phyloP scores from a whole-genome alignment of 1,140 invertebrate species.

The Archivesica marissinica region DNA sequence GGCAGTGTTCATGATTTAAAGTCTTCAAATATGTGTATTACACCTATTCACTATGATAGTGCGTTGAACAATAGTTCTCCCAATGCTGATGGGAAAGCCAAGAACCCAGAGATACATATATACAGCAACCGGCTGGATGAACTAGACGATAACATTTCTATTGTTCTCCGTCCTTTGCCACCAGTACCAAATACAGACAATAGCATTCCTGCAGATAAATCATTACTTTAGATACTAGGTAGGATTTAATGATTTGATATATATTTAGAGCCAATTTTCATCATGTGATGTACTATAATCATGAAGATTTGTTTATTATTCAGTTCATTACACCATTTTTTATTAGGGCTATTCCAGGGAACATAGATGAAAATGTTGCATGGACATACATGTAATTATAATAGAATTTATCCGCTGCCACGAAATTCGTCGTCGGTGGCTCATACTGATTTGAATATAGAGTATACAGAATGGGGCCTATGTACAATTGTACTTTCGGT shows the following conservation, averaged over 20 bases:
- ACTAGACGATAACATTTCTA: constrained; percentile 17
- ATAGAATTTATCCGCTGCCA: no score
- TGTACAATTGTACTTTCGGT: no score
- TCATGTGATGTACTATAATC: no score
- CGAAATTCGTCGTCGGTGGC: no score
- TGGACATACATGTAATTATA: no score
- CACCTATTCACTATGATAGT: neutral
- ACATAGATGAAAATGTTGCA: no score
- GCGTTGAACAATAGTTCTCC: constrained; percentile 9
- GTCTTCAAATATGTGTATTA: constrained; percentile 46
- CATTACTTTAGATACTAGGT: neutral
- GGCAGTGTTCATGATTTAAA: constrained; percentile 35
- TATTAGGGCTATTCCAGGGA: no score
- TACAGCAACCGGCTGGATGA: constrained; percentile 38
- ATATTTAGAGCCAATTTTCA: neutral
- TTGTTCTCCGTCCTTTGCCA: constrained; percentile 29
- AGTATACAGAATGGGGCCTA: no score
- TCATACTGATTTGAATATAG: no score
- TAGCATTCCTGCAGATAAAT: constrained; percentile 11
- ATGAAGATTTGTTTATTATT: no score
- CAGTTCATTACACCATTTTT: no score
- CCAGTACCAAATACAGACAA: constrained; percentile 30
- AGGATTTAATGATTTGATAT: neutral
- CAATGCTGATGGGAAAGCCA: neutral
- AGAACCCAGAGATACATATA: constrained; percentile 46